These are phyloP conservation scores for Microplitis demolitor DNA, from an alignment of 1,140 invertebrate species.

Conservation along the genomic window DNA sequence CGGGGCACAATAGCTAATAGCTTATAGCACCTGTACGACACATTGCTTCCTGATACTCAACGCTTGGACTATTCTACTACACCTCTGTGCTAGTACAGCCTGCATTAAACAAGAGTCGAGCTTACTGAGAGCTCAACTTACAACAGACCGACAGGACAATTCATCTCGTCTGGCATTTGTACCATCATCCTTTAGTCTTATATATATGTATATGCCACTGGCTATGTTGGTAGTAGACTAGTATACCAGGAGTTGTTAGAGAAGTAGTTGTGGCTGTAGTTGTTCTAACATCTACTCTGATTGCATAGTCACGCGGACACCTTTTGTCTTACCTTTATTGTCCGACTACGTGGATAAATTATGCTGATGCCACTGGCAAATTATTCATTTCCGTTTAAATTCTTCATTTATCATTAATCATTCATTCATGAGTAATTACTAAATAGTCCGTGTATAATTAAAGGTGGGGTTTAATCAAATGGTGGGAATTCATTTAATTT, in stretches of 20 bases:
- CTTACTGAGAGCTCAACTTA: neutral
- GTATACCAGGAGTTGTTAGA: neutral
- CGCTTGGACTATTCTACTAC: neutral
- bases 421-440: too few species aligned
- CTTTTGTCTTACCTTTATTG: slow-evolving; percentile 18
- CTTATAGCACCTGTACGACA: neutral
- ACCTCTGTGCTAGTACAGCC: neutral
- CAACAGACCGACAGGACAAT: neutral
- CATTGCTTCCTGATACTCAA: neutral
- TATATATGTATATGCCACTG: too few species aligned
- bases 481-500: too few species aligned
- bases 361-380: slow-evolving; percentile 9
- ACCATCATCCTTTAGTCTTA: too few species aligned
- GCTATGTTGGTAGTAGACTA: neutral
- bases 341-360: slow-evolving; percentile 9
- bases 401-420: too few species aligned
- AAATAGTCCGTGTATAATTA: neutral
- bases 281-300: slow-evolving; percentile 6
- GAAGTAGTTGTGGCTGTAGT: neutral
- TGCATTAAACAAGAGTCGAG: too few species aligned
- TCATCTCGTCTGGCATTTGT: neutral
- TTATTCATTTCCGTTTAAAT: slow-evolving; percentile 4
- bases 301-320: slow-evolving; percentile 12
- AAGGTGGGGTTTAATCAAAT: neutral
- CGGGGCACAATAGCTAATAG: slow-evolving; percentile 20